Evolutionary conservation across 1,140 invertebrate species (phyloP), one percentile per base, ranked within the genome.

Genomic region (Lucilia sericata): DNA sequence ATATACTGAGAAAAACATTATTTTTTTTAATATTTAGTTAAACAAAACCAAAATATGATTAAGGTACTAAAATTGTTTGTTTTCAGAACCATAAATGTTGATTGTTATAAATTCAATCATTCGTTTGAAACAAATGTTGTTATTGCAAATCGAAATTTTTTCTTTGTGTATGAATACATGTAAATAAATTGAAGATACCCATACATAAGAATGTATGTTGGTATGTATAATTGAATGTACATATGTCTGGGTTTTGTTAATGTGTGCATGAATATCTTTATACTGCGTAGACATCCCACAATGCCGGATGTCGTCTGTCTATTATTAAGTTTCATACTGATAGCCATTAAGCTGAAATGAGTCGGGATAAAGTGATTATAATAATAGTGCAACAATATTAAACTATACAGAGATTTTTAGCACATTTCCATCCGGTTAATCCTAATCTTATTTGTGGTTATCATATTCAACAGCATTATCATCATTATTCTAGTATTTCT

Each of bases 381-480:
- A 21, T 70, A 25, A 70, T 70, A 21, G 19, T 70, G 21, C 65
- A 21, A 70, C n/a, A 70, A 70, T 70, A 70, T 70, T n/a, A 10
- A 21, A 19, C 42, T n/a, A 70, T 1, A 55, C 19, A 21, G 65
- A 70, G 65, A 70, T 70, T 70, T 70, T 12, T 21, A 70, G 25
- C 65, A 70, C 65, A 70, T 21, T 21, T 21, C n/a, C 65, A 70
- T 70, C 65, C 65, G 65, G 65, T 70, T 70, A 25, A 70, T 70
- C n/a, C n/a, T 70, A 70, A 70, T 70, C 65, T 70, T 21, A 70
- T 70, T 70, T 70, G 65, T 21, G 65, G 65, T 70, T 70, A 70
- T 60, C 55, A 60, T 1, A 7, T 60, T 17, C 1, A 60, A 17
- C n/a, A 30, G 25, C 25, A 30, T 3, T 65, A 70, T 70, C 19